Conservation (phyloP, 2,113 vertebrate species). For the Rana temporaria region DNA sequence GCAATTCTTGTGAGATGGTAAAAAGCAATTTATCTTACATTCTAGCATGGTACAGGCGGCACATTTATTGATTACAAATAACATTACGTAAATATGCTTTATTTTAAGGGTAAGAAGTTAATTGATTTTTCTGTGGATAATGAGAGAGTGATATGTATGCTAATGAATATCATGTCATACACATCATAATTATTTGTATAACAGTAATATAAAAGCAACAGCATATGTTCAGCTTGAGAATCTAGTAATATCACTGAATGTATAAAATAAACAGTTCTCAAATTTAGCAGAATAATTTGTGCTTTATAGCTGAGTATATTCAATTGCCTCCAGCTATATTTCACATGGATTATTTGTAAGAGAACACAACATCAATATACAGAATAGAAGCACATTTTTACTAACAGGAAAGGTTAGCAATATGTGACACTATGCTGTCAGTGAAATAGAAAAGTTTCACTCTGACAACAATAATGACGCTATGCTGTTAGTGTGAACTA, state of each 20-base stretch:
- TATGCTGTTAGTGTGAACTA: no score
- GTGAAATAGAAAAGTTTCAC: no score
- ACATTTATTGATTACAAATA: constrained; percentile 38
- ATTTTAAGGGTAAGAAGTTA: constrained; percentile 29
- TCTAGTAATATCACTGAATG: not conserved
- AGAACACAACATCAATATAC: constrained; percentile 1
- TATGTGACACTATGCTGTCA: no score
- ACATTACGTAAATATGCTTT: constrained; percentile 30
- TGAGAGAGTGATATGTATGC: constrained; percentile 35
- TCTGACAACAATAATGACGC: no score
- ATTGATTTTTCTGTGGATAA: constrained; percentile 44
- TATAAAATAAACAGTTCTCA: constrained; percentile 12
- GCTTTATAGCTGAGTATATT: constrained; percentile 5
- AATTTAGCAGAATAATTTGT: constrained; percentile 31
- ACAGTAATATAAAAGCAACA: constrained; percentile 22
- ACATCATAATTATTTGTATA: constrained; percentile 22
- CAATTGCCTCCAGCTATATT: not conserved
- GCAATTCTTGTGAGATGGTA: not conserved
- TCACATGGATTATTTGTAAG: constrained; percentile 16
- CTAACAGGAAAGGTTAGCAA: no score
- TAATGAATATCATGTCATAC: constrained; percentile 45
- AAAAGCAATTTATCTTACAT: not conserved
- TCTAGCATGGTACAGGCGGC: not conserved
- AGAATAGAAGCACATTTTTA: not conserved
- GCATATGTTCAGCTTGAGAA: constrained; percentile 27